Conservation (phyloP, 2,113 vertebrate species). For the Catharus fuscescens region DNA sequence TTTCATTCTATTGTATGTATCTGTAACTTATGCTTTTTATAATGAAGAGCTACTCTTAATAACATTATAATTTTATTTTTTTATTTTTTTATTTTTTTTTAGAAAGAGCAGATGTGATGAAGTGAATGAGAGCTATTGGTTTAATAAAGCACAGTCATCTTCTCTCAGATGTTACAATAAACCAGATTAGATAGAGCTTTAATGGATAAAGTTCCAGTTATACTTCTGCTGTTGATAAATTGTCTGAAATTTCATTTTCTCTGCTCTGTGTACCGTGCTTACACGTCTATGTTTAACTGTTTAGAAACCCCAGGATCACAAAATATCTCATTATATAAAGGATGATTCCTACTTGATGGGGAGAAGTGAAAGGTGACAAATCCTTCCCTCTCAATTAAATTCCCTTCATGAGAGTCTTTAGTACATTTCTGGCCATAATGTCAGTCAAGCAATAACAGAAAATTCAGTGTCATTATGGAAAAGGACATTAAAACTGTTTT, state of each 20-base stretch:
- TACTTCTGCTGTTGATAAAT: slow-evolving; percentile 57
- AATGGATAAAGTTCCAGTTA: slow-evolving; percentile 44
- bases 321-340: neutral
- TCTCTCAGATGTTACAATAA: slow-evolving; percentile 67
- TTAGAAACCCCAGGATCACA: neutral
- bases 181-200: slow-evolving; percentile 57
- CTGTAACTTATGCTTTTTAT: slow-evolving; percentile 62
- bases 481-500: slow-evolving; percentile 24
- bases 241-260: slow-evolving; percentile 53
- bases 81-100: slow-evolving; percentile 35
- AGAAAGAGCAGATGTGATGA: slow-evolving; percentile 69
- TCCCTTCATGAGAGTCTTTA: neutral
- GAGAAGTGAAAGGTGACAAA: slow-evolving; percentile 19
- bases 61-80: slow-evolving; percentile 40
- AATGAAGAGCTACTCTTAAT: slow-evolving; percentile 66
- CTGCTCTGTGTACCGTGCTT: neutral
- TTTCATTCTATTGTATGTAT: slow-evolving; percentile 17
- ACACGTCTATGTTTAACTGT: neutral
- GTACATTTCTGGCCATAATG: neutral
- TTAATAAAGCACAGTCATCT: slow-evolving; percentile 69
- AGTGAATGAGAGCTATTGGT: slow-evolving; percentile 70
- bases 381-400: slow-evolving; percentile 19
- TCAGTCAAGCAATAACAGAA: slow-evolving; percentile 43
- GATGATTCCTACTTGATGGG: neutral
- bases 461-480: slow-evolving; percentile 6